Evolutionary conservation across 2,113 vertebrate genomes (phyloP), one percentile per base, ranked within the genome.

Genomic region (Thalassoma bifasciatum): DNA sequence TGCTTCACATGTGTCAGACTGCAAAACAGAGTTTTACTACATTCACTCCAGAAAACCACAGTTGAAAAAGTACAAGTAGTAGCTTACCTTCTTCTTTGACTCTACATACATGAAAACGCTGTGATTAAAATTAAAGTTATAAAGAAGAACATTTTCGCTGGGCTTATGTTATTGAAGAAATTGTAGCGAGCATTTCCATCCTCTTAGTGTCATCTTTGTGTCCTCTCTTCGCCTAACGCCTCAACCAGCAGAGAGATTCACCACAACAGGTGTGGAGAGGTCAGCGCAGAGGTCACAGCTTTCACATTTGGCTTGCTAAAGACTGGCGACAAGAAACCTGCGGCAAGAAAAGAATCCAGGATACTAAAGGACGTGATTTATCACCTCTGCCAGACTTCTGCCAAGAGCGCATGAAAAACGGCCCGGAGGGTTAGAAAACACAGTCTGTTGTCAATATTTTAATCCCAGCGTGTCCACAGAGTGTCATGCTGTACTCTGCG

Each of bases 241-340:
- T 88, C 63, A 53, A 78, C 85, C 22, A 46, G 66, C 72, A 22
- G 54, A 24, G 46, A 79, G 83, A 93, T 88, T 89, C 87, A 72
- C 71, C 75, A 79, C 86, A 91, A 89, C 94, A 94, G 93, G 93
- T 94, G 93, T 77, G 58, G 83, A 60, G 91, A 76, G 52, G 30
- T 30, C 83, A 82, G 52, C 66, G 7, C 50, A 34, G 57, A 75
- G 92, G 92, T 94, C 92, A 91, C 53, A 66, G 88, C 86, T 88
- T 92, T 93, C 89, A 91, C 86, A 92, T 94, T 94, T 91, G 92
- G 87, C 90, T 92, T 88, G 91, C 91, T 93, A 93, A 94, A 93
- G 91, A 93, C 93, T 91, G 91, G 89, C 90, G 90, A 90, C 88
- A 86, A 86, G 86, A 91, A 91, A 89, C 80, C 88, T 86, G 87